A percentile compares a stretch with the other conserved stretches of the same genome.
phyloP scores from a whole-genome alignment of 2,113 vertebrate genomes.

The Vulpes ferrilata region DNA sequence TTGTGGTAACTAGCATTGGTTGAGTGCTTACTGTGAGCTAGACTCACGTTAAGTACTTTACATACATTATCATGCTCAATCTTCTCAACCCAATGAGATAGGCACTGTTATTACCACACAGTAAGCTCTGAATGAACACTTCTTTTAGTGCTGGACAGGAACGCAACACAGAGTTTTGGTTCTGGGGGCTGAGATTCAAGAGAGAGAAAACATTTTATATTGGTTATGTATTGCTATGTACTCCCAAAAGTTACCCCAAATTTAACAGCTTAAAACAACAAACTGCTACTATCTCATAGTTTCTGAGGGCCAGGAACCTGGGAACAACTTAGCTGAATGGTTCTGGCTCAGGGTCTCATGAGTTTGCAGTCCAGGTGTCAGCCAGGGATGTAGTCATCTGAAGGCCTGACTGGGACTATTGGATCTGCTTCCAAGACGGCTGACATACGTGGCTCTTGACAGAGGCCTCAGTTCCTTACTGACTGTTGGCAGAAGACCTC shows the following conservation, averaged over 20 bases:
- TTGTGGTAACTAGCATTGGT: background rate
- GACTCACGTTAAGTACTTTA: background rate
- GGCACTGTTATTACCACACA: background rate
- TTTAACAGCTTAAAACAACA: background rate
- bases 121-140: background rate
- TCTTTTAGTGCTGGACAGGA: background rate
- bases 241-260: background rate
- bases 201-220: conserved; percentile 3
- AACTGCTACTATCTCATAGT: background rate
- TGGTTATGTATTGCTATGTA: background rate
- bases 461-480: background rate
- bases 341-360: background rate
- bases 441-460: background rate
- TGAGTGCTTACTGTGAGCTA: background rate
- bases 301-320: background rate
- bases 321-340: background rate
- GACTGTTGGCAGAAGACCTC: background rate
- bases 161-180: background rate
- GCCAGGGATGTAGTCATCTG: background rate
- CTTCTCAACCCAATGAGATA: background rate
- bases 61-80: background rate
- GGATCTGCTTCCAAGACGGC: background rate
- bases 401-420: background rate
- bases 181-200: background rate
- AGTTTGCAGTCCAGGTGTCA: background rate